These are phyloP conservation scores for Euthynnus affinis DNA, from an alignment of 2,797 vertebrate genomes.

Conservation along the genomic window DNA sequence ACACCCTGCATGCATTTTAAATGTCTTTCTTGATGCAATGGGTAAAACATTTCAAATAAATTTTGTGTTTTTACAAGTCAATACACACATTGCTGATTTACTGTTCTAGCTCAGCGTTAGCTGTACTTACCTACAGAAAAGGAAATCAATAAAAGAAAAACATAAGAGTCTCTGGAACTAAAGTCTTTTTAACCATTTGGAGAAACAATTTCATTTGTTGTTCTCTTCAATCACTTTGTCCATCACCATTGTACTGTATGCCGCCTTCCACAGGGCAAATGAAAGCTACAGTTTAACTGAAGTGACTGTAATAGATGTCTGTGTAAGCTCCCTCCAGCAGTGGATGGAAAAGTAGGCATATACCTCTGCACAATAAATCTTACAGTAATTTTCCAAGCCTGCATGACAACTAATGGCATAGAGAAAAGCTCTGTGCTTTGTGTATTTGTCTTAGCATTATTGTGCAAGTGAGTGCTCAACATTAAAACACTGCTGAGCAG, in stretches of 20 bases:
- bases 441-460: constrained; percentile 75
- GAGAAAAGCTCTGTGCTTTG: constrained; percentile 82
- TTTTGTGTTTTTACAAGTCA: constrained; percentile 41
- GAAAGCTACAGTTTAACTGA: constrained; percentile 82
- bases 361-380: constrained; percentile 87
- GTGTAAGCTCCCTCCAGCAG: constrained; percentile 81
- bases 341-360: constrained; percentile 89
- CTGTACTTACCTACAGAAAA: constrained; percentile 29
- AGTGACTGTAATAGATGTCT: constrained; percentile 83
- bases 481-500: constrained; percentile 72
- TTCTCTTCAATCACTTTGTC: constrained; percentile 78
- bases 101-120: constrained; percentile 40
- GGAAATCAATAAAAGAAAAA: constrained; percentile 33
- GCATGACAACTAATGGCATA: constrained; percentile 81
- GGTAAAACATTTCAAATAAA: constrained; percentile 55
- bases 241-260: constrained; percentile 76
- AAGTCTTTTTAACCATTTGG: constrained; percentile 70
- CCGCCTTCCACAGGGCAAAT: constrained; percentile 76
- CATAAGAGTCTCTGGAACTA: constrained; percentile 52
- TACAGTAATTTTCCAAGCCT: constrained; percentile 87
- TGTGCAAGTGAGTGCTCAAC: constrained; percentile 45
- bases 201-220: constrained; percentile 72
- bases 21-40: constrained; percentile 43
- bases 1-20: constrained; percentile 56
- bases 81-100: constrained; percentile 32